These are phyloP conservation scores for Neofelis nebulosa DNA, from an alignment of 2,113 vertebrate genomes.

Conservation along the genomic window DNA sequence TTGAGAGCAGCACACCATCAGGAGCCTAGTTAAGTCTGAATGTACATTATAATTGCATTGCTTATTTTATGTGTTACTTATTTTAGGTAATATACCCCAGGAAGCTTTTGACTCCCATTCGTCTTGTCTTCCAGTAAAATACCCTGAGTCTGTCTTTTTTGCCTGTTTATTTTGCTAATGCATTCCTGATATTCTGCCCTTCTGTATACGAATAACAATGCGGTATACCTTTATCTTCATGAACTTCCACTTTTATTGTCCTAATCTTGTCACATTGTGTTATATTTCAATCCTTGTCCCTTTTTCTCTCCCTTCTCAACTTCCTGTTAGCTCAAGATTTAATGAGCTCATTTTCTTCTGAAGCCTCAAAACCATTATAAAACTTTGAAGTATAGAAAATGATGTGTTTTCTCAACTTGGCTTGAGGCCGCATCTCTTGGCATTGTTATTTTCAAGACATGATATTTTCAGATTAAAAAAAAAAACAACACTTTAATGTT, in stretches of 20 bases:
- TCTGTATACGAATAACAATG: neutral
- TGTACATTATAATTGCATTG: neutral
- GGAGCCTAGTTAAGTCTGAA: neutral
- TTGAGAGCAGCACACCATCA: neutral
- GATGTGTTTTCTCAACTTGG: neutral
- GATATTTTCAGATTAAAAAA: too few relatives aligned
- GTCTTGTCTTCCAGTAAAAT: neutral
- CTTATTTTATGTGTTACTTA: neutral
- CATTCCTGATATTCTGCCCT: neutral
- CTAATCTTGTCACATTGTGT: neutral
- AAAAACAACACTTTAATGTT: too few relatives aligned
- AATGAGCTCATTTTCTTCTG: slow-evolving; percentile 23
- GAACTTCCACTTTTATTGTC: neutral
- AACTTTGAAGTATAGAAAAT: neutral
- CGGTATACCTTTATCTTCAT: neutral
- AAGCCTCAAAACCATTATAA: neutral
- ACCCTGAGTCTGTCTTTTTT: neutral
- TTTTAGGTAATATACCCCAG: neutral
- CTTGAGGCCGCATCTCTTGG: neutral
- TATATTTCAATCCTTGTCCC: neutral
- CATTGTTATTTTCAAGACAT: neutral
- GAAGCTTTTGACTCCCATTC: neutral
- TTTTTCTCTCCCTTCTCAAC: neutral
- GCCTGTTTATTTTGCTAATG: neutral
- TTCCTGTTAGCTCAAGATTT: neutral